These are phyloP conservation scores for Crematogaster levior DNA, from an alignment of 2,888 invertebrate genomes.

Conservation along the genomic window DNA sequence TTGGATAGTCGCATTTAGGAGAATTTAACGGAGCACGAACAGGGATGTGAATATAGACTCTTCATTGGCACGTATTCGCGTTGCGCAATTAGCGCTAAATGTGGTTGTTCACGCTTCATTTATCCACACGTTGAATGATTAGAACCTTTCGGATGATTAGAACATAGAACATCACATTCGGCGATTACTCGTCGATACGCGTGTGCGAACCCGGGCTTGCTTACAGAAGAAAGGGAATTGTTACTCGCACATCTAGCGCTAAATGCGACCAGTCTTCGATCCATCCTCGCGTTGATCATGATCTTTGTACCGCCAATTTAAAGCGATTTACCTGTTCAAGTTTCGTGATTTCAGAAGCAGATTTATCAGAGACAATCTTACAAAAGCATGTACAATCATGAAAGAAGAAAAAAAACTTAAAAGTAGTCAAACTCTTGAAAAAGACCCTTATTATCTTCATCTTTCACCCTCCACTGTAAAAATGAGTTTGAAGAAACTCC, in stretches of 20 bases:
- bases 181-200: not conserved
- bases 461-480: not conserved
- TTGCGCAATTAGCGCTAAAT: slow-evolving; percentile 25
- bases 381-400: slow-evolving; percentile 3
- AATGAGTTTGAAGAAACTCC: not conserved
- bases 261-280: slow-evolving; percentile 17
- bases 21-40: not conserved
- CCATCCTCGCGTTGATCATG: not conserved
- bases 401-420: not conserved
- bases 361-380: not conserved
- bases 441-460: not conserved
- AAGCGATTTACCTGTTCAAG: not conserved
- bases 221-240: not conserved
- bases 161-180: not conserved
- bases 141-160: slow-evolving; percentile 56
- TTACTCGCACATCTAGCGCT: slow-evolving; percentile 14
- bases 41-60: not conserved
- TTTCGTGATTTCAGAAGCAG: not conserved
- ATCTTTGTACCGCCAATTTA: not conserved
- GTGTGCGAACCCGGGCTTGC: not conserved
- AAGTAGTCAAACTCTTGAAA: not conserved
- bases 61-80: not conserved
- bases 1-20: slow-evolving; percentile 9
- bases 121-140: slow-evolving; percentile 53
- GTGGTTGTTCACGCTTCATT: slow-evolving; percentile 7